A percentile compares a stretch with the other conserved stretches of the same genome.
Conservation (phyloP, 2,113 vertebrate species). For the Daphoenositta chrysoptera region DNA sequence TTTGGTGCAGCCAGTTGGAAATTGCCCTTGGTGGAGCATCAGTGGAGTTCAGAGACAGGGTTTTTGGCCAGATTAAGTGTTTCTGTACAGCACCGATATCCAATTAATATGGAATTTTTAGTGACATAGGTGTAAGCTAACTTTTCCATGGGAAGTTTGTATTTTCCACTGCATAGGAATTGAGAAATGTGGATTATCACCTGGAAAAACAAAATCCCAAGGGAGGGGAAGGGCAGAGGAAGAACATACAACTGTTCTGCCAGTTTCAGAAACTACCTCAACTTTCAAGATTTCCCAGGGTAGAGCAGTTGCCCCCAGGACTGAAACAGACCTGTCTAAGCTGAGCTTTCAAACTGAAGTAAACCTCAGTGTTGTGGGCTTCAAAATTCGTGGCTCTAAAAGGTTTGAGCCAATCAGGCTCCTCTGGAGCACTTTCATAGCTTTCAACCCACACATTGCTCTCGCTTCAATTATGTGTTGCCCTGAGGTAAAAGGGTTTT, state of each 20-base stretch:
- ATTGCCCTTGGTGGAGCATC: no score
- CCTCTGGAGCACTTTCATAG: neutral
- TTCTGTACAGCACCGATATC: neutral
- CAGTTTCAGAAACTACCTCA: neutral
- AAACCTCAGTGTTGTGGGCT: neutral
- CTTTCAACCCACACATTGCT: neutral
- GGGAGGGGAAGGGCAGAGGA: fast-evolving
- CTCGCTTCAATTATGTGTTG: neutral
- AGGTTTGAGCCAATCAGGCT: neutral
- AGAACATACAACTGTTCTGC: fast-evolving
- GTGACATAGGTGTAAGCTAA: neutral
- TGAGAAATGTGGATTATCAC: neutral
- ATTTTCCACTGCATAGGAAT: neutral
- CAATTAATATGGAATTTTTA: neutral
- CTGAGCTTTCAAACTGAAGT: neutral
- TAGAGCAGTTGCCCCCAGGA: neutral
- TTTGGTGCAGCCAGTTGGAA: neutral
- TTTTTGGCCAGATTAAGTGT: neutral
- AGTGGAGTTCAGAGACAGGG: neutral
- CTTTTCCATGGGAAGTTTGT: neutral
- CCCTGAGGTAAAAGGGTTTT: neutral
- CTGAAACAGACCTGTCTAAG: neutral
- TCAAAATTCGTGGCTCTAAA: neutral
- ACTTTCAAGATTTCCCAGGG: neutral
- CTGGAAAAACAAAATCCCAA: fast-evolving